Conservation (phyloP, 2,888 invertebrate genomes). For the Gari tellinella region DNA sequence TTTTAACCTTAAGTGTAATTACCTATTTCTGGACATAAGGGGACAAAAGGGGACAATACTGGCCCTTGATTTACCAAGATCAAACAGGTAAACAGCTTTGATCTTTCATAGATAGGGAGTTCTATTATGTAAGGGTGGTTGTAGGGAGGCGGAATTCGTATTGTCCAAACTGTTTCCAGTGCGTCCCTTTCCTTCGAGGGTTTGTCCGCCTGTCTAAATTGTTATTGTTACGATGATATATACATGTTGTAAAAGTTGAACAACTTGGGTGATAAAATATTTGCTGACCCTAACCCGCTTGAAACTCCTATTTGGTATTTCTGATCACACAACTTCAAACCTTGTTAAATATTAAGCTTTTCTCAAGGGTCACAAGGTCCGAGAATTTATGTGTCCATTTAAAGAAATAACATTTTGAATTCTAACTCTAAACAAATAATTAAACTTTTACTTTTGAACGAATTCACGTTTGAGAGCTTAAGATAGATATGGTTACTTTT, state of each 20-base stretch:
- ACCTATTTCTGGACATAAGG: slow-evolving; percentile 46
- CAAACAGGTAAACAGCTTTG: slow-evolving; percentile 59
- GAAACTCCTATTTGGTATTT: too few species aligned
- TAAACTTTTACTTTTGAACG: too few species aligned
- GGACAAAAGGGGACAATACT: slow-evolving; percentile 51
- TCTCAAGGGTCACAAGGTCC: too few species aligned
- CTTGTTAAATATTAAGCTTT: too few species aligned
- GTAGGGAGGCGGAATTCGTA: too few species aligned
- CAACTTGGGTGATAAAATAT: slow-evolving; percentile 12
- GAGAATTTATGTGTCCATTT: too few species aligned
- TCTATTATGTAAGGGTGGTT: slow-evolving; percentile 23
- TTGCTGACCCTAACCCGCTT: too few species aligned
- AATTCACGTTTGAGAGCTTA: too few species aligned
- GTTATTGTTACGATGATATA: slow-evolving; percentile 51
- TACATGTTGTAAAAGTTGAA: slow-evolving; percentile 44
- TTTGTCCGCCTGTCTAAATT: slow-evolving; percentile 9
- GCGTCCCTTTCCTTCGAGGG: slow-evolving; percentile 14
- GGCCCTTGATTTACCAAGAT: slow-evolving; percentile 53
- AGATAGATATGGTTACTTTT: too few species aligned
- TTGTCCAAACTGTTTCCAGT: not conserved
- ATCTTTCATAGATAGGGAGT: slow-evolving; percentile 47
- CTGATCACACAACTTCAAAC: too few species aligned
- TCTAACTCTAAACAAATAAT: too few species aligned
- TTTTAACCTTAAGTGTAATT: slow-evolving; percentile 37
- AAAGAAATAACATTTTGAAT: too few species aligned